phyloP scores from a whole-genome alignment of 2,888 invertebrate species.

The Heliconius sara region DNA sequence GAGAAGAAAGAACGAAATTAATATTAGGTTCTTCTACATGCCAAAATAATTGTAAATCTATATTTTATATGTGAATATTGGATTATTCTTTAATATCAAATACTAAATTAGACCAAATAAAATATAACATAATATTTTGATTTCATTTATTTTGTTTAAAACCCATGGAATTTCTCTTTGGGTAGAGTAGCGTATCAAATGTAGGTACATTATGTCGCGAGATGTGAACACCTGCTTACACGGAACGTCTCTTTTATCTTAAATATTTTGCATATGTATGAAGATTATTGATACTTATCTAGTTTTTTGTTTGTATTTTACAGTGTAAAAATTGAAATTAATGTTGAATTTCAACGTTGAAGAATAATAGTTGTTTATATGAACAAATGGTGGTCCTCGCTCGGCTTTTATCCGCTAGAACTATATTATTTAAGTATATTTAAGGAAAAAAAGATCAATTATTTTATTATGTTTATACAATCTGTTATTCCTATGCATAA shows the following conservation, averaged over 20 bases:
- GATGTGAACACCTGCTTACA: not conserved
- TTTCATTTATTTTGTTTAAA: constrained; percentile 10
- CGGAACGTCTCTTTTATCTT: not conserved
- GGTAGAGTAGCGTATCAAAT: constrained; percentile 13
- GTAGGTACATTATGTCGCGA: constrained; percentile 11
- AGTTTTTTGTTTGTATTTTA: not conserved
- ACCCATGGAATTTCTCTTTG: constrained; percentile 11
- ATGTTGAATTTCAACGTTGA: not conserved
- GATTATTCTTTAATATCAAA: no score
- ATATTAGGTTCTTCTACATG: no score
- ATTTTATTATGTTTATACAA: no score
- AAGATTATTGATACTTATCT: not conserved
- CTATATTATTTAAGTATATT: no score
- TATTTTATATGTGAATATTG: no score
- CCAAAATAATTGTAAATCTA: no score
- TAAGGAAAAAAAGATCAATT: no score
- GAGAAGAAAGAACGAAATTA: no score
- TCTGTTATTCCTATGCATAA: no score
- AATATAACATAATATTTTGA: constrained; percentile 1
- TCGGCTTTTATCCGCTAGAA: no score
- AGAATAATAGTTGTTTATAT: not conserved
- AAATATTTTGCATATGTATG: not conserved
- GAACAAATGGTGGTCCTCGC: not conserved
- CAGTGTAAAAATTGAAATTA: not conserved
- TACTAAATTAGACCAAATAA: not conserved